Base-by-base conservation (phyloP, 2,888 invertebrate genomes). In the Eucriotettix oculatus region DNA sequence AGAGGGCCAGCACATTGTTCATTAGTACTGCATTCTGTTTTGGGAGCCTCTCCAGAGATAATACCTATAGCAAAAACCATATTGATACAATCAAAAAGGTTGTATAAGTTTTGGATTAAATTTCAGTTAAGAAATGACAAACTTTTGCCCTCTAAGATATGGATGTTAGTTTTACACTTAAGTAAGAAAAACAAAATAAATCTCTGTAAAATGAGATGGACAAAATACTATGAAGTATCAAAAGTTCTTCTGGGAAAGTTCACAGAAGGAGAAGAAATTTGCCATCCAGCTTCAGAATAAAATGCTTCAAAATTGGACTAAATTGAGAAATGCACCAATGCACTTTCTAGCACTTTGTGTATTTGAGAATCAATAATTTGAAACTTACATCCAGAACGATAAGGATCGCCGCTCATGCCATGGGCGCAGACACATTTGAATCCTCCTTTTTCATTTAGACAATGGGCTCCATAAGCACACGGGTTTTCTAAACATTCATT, bases 401-500 rank as follows among this genome's bases (percentile, higher is more conserved):
- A 92, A 1, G 93, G 83, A 76, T 93, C 90, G 10, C 93, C 93
- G 5, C 81, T 79, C 76, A 86, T 86, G 65, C 89, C 89, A 65
- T 82, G 82, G 0, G 91, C 90, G 70, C 91, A 93, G 58, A 86
- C 82, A 71, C 94, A 94, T 68, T 86, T 84, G 71, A 86, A 91
- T 54, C 88, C 87, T 17, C 92, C 93, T 70, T 87, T 86, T 69
- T 86, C 82, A 70, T 93, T 93, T 56, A 92, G 79, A 68, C 94
- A 94, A 68, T 87, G 86, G 9, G 93, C 90, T n/a, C 87, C 90
- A 68, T 87, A 86, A 10, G 85, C 90, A 71, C 93, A 93, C 0
- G 93, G 91, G 64, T 85, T 82, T 68, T 85, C 84, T 1, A 81
- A 78, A 69, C 94, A 94, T 75, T 94, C 93, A 70, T 94, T 88